Evolutionary conservation across 23 tunicate genomes (phyloP), one percentile per base, ranked within the genome.

Genomic region (Halocynthia roretzi): DNA sequence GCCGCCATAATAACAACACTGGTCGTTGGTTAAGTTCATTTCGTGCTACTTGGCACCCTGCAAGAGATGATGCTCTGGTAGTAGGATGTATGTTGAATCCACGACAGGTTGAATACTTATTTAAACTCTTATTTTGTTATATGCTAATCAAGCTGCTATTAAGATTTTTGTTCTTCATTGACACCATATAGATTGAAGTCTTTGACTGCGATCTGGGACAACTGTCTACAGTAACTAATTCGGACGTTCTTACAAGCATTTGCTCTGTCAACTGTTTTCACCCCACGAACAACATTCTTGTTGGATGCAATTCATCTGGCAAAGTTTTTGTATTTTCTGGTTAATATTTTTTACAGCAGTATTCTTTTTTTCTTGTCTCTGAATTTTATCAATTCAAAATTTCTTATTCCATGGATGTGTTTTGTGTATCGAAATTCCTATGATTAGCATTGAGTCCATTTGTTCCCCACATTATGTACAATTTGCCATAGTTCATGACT

Each of bases 1-100:
- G 77, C 6, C 56, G 17, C 8, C 96, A 90, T 54, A 80, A 84
- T 72, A 90, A 84, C 83, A 14, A 56, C 50, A 84, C 96, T 8
- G 96, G 96, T 6, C 50, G 96, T 22, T 90, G 96, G 96, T 58
- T 90, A 75, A 75, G 80, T 19, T 54, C 53, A 52, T 84, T 90
- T 55, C 67, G 69, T 53, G 89, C 96, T 7, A 48, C 80, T 0
- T 90, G 96, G 96, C 89, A 84, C 58, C 96, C 96, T 9, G 19
- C 68, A 65, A 50, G 79, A 17, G 96, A 90, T 15, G 96, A 90
- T 71, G 53, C 80, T 11, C 50, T 90, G 22, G 82, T 80, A 11
- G 86, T 84, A 17, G 96, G 96, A 21, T 77, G 87, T 61, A 70
- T 90, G 86, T 65, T 56, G 6, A 53, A 83, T 17, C 61, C 61